A percentile compares a stretch with the other conserved stretches of the same genome.
phyloP scores from a whole-genome alignment of 30 jellyfish, hydroid and myxozoan species.

The Catostylus mosaicus region DNA sequence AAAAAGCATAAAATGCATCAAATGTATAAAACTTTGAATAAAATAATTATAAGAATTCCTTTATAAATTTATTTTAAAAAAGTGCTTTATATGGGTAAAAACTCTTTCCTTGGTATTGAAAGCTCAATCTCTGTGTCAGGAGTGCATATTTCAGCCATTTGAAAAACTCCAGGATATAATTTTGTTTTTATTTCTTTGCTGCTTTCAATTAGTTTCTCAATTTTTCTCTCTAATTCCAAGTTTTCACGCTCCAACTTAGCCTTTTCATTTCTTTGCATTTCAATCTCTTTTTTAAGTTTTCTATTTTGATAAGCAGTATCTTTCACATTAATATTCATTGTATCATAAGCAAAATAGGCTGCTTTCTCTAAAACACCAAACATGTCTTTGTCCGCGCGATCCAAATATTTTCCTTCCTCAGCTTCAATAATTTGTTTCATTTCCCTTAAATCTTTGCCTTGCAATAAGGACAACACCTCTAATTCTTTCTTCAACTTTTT shows the following conservation, averaged over 20 bases:
- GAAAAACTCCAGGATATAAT: slow-evolving; percentile 43
- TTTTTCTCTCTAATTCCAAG: slow-evolving; percentile 22
- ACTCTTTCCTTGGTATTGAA: slow-evolving; percentile 48
- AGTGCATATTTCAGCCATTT: slow-evolving; percentile 23
- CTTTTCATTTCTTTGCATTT: slow-evolving; percentile 35
- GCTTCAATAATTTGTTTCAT: slow-evolving; percentile 18
- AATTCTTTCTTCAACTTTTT: slow-evolving; percentile 33
- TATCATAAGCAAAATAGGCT: slow-evolving; percentile 19
- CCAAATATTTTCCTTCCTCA: slow-evolving; percentile 32
- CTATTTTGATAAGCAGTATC: slow-evolving; percentile 33
- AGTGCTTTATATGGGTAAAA: slow-evolving; percentile 50
- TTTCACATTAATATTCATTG: slow-evolving; percentile 29
- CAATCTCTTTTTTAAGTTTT: slow-evolving; percentile 40
- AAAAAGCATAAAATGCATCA: too few species aligned
- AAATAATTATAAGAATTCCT: too few species aligned
- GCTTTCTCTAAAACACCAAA: slow-evolving; percentile 13
- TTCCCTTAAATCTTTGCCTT: slow-evolving; percentile 24
- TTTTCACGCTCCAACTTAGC: slow-evolving; percentile 30
- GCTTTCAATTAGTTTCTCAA: slow-evolving; percentile 7
- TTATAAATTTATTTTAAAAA: too few species aligned
- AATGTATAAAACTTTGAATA: too few species aligned
- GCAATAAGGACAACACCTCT: neutral
- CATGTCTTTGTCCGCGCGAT: neutral
- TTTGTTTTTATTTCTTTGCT: slow-evolving; percentile 2
- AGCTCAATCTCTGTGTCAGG: slow-evolving; percentile 59